These are phyloP conservation scores for Anolis sagrei DNA, from an alignment of 2,113 vertebrate species.

Conservation along the genomic window DNA sequence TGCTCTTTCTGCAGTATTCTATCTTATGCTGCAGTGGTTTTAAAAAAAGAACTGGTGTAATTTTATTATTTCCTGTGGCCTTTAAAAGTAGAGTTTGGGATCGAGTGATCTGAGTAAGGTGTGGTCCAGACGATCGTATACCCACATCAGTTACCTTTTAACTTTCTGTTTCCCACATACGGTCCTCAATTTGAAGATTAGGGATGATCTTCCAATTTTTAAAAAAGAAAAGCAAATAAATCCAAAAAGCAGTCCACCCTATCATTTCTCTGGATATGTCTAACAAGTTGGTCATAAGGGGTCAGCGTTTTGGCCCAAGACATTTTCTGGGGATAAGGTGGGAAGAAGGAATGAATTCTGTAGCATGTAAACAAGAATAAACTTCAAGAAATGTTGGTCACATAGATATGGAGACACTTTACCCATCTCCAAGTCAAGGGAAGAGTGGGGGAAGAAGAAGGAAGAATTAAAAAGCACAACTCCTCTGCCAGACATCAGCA, in stretches of 20 bases:
- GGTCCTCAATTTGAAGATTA: no score
- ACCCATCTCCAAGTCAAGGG: neutral
- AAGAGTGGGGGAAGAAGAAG: neutral
- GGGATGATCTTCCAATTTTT: no score
- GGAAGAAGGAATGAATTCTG: no score
- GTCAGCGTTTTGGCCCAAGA: neutral
- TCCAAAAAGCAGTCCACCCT: neutral
- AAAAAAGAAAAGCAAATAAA: no score
- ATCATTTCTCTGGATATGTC: neutral
- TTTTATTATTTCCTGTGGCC: no score
- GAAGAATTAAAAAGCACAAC: neutral
- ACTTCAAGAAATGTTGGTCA: neutral
- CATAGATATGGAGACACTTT: neutral
- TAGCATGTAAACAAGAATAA: neutral
- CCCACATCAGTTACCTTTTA: neutral
- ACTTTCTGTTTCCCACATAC: neutral
- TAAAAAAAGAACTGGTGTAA: no score
- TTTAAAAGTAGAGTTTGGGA: no score
- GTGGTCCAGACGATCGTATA: neutral
- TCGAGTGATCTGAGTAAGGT: no score
- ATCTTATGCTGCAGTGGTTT: no score
- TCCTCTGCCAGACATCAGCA: slow-evolving; percentile 73
- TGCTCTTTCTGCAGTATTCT: no score
- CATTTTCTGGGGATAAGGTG: neutral
- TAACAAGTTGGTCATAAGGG: neutral